Evolutionary conservation across 2,113 vertebrate species (phyloP).

Genomic region (Misgurnus mizolepis): DNA sequence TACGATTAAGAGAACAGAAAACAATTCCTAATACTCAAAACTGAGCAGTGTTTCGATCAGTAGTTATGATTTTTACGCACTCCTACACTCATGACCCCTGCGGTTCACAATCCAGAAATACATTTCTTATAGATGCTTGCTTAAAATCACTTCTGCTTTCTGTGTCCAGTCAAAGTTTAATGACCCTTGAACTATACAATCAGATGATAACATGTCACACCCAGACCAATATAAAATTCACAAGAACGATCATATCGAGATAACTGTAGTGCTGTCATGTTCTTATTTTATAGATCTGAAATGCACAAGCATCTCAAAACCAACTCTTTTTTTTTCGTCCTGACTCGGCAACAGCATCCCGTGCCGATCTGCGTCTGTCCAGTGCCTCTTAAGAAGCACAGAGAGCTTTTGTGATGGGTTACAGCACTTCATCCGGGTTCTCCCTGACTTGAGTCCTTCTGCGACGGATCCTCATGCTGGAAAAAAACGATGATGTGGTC

Average conservation of each 20-base stretch:
- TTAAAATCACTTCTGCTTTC: not conserved
- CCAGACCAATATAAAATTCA: not conserved
- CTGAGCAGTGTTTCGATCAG: conserved; percentile 35
- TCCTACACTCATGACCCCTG: conserved; percentile 1
- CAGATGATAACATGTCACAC: conserved; percentile 16
- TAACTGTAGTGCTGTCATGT: conserved; percentile 5
- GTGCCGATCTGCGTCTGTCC: not conserved
- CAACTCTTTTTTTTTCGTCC: not conserved
- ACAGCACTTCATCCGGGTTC: conserved; percentile 62
- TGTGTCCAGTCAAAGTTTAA: not conserved
- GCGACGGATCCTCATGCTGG: conserved; percentile 59
- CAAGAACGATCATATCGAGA: not conserved
- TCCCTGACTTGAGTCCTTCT: conserved; percentile 60
- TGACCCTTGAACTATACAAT: conserved; percentile 20
- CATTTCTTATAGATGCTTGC: conserved; percentile 1
- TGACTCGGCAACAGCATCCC: conserved; percentile 1
- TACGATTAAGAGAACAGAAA: conserved; percentile 7
- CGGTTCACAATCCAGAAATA: not conserved
- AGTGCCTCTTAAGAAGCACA: not conserved
- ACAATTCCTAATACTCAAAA: conserved; percentile 26
- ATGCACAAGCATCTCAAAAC: not conserved
- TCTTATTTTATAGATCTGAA: conserved; percentile 17
- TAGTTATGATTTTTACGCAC: conserved; percentile 36
- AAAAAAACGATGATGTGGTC: conserved; percentile 70
- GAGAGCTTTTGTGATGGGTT: conserved; percentile 15